Evolutionary conservation across 2,888 invertebrate species (phyloP).

Genomic region (Netelia inedita): DNA sequence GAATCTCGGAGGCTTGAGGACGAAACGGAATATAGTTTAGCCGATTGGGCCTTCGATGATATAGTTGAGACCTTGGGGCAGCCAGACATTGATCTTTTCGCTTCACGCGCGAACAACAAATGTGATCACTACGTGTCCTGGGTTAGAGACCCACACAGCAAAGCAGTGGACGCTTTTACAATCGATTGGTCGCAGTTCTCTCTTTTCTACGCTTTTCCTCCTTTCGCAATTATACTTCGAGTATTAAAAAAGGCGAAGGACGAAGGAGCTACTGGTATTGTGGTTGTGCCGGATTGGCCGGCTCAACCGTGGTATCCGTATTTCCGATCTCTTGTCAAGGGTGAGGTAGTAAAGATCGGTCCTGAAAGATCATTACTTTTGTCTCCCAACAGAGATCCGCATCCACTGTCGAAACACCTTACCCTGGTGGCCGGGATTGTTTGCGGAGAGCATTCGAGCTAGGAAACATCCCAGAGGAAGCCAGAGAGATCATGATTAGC

Average conservation of each 20-base stretch:
- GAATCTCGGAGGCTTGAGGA: slow-evolving; percentile 44
- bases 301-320: slow-evolving; percentile 64
- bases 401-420: slow-evolving; percentile 61
- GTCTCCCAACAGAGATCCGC: slow-evolving; percentile 70
- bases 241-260: slow-evolving; percentile 49
- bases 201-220: slow-evolving; percentile 54
- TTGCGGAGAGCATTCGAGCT: slow-evolving; percentile 70
- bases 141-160: slow-evolving; percentile 42
- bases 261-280: slow-evolving; percentile 55
- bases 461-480: slow-evolving; percentile 55
- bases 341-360: slow-evolving; percentile 26
- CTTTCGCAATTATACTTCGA: slow-evolving; percentile 50
- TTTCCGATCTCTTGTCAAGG: slow-evolving; percentile 29
- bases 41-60: slow-evolving; percentile 21
- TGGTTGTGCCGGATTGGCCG: slow-evolving; percentile 61
- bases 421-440: slow-evolving; percentile 64
- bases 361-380: slow-evolving; percentile 37
- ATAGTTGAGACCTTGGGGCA: slow-evolving; percentile 17
- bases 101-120: slow-evolving; percentile 47
- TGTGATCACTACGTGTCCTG: slow-evolving; percentile 43
- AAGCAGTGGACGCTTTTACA: slow-evolving; percentile 51
- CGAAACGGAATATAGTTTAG: slow-evolving; percentile 52
- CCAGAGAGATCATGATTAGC: slow-evolving; percentile 45
- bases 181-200: slow-evolving; percentile 34
- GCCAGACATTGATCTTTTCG: slow-evolving; percentile 54